Evolutionary conservation across 2,888 invertebrate species (phyloP).

Genomic region (Zootermopsis nevadensis): DNA sequence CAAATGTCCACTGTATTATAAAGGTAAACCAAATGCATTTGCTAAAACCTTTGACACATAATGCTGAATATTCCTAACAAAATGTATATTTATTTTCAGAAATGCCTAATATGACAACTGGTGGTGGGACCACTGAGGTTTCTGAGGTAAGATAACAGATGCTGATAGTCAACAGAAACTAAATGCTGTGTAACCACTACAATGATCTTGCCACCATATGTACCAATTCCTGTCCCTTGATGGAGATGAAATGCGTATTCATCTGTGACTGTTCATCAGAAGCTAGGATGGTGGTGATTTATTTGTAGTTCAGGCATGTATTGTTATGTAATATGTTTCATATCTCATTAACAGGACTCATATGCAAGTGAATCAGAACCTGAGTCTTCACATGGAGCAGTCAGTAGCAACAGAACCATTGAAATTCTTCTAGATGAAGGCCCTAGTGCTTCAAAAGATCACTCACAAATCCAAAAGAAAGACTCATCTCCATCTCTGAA

Average conservation of each 20-base stretch:
- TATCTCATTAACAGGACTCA: background rate
- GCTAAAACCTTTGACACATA: too few relatives aligned
- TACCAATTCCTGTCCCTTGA: too few relatives aligned
- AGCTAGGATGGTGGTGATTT: too few relatives aligned
- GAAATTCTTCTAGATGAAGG: constrained; percentile 22
- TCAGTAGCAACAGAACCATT: background rate
- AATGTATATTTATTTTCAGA: constrained; percentile 11
- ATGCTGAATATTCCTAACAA: background rate
- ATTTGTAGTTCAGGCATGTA: too few relatives aligned
- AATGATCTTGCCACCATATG: too few relatives aligned
- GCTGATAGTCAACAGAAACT: background rate
- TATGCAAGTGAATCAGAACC: background rate
- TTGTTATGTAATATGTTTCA: background rate
- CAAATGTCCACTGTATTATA: too few relatives aligned
- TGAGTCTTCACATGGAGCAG: background rate
- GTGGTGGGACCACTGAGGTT: background rate
- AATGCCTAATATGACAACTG: background rate
- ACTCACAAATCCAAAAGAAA: background rate
- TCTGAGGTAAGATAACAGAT: constrained; percentile 12
- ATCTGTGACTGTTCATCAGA: too few relatives aligned
- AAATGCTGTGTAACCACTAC: too few relatives aligned
- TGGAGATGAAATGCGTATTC: too few relatives aligned
- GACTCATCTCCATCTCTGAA: constrained; percentile 54
- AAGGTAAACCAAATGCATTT: too few relatives aligned
- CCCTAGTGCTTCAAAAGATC: background rate